Percentiles rank a stretch among this genome's conserved stretches.
phyloP scores from a whole-genome alignment of 2,797 vertebrate genomes.

The Ficedula albicollis region DNA sequence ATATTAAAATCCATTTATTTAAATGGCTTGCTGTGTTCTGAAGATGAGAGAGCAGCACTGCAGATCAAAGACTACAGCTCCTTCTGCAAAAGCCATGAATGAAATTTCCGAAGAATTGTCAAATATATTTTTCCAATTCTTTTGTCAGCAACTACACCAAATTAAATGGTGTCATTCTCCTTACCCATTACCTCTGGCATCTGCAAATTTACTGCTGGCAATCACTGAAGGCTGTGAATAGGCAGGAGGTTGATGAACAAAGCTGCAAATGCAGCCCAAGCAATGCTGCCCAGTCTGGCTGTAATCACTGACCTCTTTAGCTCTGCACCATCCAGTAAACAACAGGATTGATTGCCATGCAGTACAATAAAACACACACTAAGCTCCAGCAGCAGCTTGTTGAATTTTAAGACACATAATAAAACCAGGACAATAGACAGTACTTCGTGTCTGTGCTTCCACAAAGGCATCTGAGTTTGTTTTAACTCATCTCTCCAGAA shows the following conservation, averaged over 20 bases:
- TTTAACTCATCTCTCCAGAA: neutral
- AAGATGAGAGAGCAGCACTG: neutral
- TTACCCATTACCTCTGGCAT: slow-evolving; percentile 16
- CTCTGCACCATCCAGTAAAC: neutral
- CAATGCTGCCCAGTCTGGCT: neutral
- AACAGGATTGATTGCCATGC: neutral
- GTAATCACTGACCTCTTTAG: neutral
- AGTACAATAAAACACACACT: neutral
- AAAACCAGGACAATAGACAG: neutral
- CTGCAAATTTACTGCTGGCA: slow-evolving; percentile 5
- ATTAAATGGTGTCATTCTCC: slow-evolving; percentile 17
- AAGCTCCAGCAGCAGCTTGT: neutral
- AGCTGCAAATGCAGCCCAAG: neutral
- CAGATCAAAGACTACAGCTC: slow-evolving; percentile 1
- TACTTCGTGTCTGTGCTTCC: neutral
- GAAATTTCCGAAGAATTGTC: neutral
- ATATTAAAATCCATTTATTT: slow-evolving; percentile 15
- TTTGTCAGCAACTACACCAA: neutral
- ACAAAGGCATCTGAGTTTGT: neutral
- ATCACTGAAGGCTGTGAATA: neutral
- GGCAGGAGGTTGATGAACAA: neutral
- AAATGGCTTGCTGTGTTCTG: neutral
- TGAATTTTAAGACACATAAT: neutral
- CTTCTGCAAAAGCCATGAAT: neutral
- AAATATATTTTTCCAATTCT: neutral